phyloP scores from a whole-genome alignment of 1,140 invertebrate species.

The Drosophila willistoni region DNA sequence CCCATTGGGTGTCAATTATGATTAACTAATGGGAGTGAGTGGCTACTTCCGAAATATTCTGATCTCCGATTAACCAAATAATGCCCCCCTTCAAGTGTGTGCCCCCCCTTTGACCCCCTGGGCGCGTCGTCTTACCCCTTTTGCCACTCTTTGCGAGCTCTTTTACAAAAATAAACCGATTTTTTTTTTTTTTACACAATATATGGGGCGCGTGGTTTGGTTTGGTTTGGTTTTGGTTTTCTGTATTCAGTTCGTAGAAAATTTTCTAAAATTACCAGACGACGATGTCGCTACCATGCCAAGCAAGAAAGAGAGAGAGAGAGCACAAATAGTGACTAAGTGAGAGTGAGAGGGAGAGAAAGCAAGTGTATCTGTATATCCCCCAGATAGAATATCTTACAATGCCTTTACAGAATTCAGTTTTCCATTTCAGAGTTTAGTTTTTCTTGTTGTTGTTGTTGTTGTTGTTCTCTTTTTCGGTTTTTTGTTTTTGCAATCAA shows the following conservation, averaged over 20 bases:
- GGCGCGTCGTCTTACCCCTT: background rate
- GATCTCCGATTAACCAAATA: conserved; percentile 7
- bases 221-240: conserved; percentile 42
- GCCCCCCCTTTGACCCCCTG: background rate
- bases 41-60: conserved; percentile 7
- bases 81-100: background rate
- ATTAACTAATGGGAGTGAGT: conserved; percentile 19
- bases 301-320: background rate
- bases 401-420: conserved; percentile 13
- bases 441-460: background rate
- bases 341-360: background rate
- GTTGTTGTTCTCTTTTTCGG: background rate
- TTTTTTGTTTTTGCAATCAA: conserved; percentile 19
- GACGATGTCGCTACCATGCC: conserved; percentile 13
- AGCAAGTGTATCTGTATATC: conserved; percentile 34
- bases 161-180: conserved; percentile 47
- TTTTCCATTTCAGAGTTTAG: conserved; percentile 12
- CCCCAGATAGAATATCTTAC: conserved; percentile 47
- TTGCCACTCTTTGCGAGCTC: conserved; percentile 2
- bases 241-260: conserved; percentile 27
- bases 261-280: conserved; percentile 51
- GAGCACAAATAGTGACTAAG: background rate
- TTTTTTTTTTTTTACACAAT: conserved; percentile 48
- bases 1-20: conserved; percentile 19
- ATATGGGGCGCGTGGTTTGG: conserved; percentile 51